Conservation (phyloP, 2,888 invertebrate species). For the Apodemia duryi region DNA sequence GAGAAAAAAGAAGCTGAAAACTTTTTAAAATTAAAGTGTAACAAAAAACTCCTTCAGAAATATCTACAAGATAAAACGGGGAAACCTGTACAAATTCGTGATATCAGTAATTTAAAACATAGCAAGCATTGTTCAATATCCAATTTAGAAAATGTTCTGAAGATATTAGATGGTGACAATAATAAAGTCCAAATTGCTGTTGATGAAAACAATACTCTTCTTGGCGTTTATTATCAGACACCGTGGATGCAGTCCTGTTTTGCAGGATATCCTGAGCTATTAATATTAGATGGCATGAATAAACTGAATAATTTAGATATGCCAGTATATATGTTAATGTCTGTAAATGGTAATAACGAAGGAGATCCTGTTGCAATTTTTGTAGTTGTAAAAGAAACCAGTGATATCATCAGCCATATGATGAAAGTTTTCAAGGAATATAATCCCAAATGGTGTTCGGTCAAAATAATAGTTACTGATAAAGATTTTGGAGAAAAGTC, state of each 20-base stretch:
- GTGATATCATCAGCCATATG: not conserved
- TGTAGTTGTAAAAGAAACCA: not conserved
- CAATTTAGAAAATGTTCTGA: not conserved
- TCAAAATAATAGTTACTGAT: not conserved
- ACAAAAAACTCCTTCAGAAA: not conserved
- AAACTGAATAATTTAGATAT: not conserved
- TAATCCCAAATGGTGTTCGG: not conserved
- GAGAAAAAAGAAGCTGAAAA: not conserved
- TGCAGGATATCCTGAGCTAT: not conserved
- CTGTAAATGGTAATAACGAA: not conserved
- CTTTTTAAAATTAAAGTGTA: not conserved
- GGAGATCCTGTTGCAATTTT: constrained; percentile 1
- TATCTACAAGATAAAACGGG: not conserved
- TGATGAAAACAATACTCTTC: not conserved
- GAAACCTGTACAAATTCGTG: not conserved
- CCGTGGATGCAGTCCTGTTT: not conserved
- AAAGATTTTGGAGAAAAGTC: not conserved
- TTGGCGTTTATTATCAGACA: constrained; percentile 1
- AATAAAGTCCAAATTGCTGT: not conserved
- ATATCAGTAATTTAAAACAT: not conserved
- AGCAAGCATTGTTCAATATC: not conserved
- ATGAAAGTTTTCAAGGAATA: not conserved
- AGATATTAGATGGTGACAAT: not conserved
- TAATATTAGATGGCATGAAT: not conserved
- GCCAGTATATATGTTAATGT: not conserved